Percentiles rank a stretch among this genome's conserved stretches.
Conservation (phyloP, 1,140 invertebrate species). For the Cryptotermes secundus region DNA sequence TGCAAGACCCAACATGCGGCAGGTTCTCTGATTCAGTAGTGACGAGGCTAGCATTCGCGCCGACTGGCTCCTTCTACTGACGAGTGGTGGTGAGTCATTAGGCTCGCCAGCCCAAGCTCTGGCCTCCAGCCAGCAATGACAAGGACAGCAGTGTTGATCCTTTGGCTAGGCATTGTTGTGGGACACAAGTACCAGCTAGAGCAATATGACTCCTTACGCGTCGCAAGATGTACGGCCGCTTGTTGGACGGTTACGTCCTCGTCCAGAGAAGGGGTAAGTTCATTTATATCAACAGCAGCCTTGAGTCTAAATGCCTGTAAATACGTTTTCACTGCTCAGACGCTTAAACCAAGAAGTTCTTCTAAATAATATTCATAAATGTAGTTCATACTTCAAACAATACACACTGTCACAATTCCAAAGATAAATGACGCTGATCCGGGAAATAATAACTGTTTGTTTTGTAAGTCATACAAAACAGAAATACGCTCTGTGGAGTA, state of each 20-base stretch:
- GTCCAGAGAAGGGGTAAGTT: not conserved
- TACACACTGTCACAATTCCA: too few species aligned
- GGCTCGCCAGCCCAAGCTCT: not conserved
- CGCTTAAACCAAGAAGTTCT: too few species aligned
- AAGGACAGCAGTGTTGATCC: not conserved
- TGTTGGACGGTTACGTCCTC: constrained; percentile 34
- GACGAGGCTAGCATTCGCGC: too few species aligned
- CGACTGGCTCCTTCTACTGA: not conserved
- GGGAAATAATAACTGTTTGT: too few species aligned
- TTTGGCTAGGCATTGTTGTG: not conserved
- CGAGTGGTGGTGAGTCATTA: not conserved
- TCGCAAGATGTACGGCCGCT: constrained; percentile 42
- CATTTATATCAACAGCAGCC: too few species aligned
- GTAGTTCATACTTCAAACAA: too few species aligned
- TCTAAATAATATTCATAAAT: too few species aligned
- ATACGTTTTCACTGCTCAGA: too few species aligned
- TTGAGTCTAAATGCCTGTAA: too few species aligned
- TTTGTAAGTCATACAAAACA: too few species aligned
- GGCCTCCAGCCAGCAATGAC: not conserved
- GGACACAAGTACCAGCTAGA: not conserved
- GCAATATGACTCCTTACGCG: constrained; percentile 9
- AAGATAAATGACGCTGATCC: too few species aligned
- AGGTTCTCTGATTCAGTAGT: not conserved
- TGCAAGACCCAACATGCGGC: not conserved
- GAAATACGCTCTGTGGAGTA: too few species aligned